Percentiles rank a stretch among this genome's conserved stretches.
Evolutionary conservation across 2,797 vertebrate species (phyloP).

Genomic region (Rhabdomys pumilio): DNA sequence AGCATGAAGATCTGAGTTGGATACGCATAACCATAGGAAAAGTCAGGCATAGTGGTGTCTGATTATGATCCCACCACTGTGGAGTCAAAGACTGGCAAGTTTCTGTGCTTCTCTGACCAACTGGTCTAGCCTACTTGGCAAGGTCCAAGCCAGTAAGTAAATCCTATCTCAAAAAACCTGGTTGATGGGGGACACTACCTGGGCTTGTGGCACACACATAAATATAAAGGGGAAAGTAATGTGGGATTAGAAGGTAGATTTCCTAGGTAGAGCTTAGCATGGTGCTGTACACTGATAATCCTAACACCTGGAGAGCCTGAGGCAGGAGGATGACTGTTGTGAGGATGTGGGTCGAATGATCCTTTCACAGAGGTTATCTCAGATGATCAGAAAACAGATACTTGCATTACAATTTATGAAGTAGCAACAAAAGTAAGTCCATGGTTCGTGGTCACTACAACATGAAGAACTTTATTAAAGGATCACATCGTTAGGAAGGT

Average conservation of each 20-base stretch:
- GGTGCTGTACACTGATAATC: neutral
- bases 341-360: neutral
- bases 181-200: neutral
- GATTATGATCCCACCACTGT: neutral
- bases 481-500: neutral
- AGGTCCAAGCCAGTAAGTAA: neutral
- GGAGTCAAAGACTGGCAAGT: neutral
- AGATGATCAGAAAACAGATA: neutral
- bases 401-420: neutral
- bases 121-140: neutral
- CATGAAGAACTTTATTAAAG: neutral
- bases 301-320: neutral
- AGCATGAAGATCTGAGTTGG: neutral
- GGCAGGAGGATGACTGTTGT: neutral
- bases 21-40: neutral
- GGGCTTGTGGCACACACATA: neutral
- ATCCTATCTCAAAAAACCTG: neutral
- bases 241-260: neutral
- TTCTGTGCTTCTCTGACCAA: neutral
- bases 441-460: neutral
- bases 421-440: neutral
- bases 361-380: neutral
- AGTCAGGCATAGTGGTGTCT: neutral
- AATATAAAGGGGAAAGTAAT: neutral
- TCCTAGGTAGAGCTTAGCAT: neutral